phyloP scores from a whole-genome alignment of 2,797 vertebrate species.

The Gambusia yucatana region DNA sequence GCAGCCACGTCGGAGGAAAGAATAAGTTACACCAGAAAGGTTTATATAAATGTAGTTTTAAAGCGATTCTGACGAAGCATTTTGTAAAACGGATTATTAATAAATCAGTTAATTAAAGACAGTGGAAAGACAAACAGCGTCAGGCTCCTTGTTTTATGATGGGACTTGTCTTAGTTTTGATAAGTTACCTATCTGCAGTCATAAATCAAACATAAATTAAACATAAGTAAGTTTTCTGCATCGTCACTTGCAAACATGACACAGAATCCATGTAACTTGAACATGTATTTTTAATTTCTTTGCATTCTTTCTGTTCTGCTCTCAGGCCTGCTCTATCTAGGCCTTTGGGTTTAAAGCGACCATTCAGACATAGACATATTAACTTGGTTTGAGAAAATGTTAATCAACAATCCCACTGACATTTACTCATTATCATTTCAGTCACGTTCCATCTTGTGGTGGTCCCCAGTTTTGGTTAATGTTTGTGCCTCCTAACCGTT shows the following conservation, averaged over 20 bases:
- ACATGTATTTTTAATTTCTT: not conserved
- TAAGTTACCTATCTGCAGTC: not conserved
- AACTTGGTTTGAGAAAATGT: not conserved
- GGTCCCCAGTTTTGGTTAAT: not conserved
- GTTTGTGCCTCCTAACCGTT: not conserved
- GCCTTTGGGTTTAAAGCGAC: not conserved
- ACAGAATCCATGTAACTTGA: not conserved
- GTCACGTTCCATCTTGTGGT: not conserved
- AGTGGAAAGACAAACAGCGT: not conserved
- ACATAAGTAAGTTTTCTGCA: not conserved
- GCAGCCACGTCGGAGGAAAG: not conserved
- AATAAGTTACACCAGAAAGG: not conserved
- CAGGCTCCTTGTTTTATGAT: not conserved
- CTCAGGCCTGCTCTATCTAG: not conserved
- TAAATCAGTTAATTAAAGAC: not conserved
- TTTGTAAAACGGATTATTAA: not conserved
- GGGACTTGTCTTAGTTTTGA: not conserved
- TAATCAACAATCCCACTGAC: not conserved
- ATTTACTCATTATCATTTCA: not conserved
- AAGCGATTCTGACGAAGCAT: not conserved
- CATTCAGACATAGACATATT: not conserved
- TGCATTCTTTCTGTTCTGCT: not conserved
- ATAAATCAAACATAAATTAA: not conserved
- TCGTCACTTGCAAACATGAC: not conserved
- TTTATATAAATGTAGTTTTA: not conserved